Percentiles rank a stretch among this genome's conserved stretches.
Evolutionary conservation across 2,797 vertebrate genomes (phyloP).

Genomic region (Thunnus albacares): DNA sequence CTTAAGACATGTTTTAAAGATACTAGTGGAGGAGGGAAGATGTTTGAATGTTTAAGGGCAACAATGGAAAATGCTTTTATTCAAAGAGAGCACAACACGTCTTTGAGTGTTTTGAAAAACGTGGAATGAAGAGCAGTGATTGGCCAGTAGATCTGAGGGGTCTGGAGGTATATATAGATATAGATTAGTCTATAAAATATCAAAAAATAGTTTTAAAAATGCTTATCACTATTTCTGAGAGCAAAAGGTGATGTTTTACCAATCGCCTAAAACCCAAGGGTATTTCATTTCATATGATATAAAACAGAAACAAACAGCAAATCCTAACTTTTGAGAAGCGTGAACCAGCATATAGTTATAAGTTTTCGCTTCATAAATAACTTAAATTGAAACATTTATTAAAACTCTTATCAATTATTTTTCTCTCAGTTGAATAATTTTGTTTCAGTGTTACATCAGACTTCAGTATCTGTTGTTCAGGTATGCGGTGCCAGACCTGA

Average conservation of each 20-base stretch:
- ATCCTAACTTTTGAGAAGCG: background rate
- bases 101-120: too few relatives aligned
- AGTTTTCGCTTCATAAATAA: background rate
- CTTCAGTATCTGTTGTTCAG: constrained; percentile 33
- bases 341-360: background rate
- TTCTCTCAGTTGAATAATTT: background rate
- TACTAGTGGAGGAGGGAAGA: background rate
- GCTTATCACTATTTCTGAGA: background rate
- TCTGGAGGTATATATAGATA: background rate
- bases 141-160: background rate
- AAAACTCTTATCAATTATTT: background rate
- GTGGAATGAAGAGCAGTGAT: background rate
- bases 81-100: too few relatives aligned
- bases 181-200: background rate
- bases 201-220: background rate
- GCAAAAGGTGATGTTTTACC: background rate
- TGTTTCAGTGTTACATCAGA: background rate
- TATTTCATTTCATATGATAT: background rate
- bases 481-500: constrained; percentile 59
- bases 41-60: too few relatives aligned
- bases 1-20: background rate
- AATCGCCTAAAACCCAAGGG: background rate
- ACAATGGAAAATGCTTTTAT: too few relatives aligned
- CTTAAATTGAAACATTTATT: background rate
- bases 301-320: background rate